phyloP scores from a whole-genome alignment of 2,113 vertebrate genomes.

The Callopanchax toddi region DNA sequence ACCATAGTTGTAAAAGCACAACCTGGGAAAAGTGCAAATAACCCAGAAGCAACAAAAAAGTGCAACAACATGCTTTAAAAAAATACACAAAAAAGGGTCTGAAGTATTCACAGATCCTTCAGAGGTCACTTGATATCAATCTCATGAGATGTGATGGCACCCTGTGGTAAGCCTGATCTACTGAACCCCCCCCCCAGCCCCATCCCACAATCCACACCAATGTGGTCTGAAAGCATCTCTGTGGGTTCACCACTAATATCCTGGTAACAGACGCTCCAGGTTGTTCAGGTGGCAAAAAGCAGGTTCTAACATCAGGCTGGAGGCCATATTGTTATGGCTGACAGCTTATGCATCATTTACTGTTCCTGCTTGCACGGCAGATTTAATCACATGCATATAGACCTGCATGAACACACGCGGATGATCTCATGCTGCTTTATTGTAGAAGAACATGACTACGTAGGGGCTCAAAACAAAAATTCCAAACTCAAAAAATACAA shows the following conservation, averaged over 20 bases:
- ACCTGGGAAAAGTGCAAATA: no score
- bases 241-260: not conserved
- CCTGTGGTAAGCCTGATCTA: not conserved
- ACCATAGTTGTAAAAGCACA: no score
- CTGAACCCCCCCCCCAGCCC: no score
- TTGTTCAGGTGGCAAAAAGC: not conserved
- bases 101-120: not conserved
- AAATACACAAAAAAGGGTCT: not conserved
- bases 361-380: conserved; percentile 37
- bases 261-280: not conserved
- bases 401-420: conserved; percentile 1
- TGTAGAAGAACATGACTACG: not conserved
- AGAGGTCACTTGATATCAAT: not conserved
- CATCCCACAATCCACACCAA: not conserved
- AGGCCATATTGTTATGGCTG: not conserved
- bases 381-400: conserved; percentile 45
- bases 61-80: no score
- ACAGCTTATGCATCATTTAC: conserved; percentile 67
- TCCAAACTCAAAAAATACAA: not conserved
- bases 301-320: not conserved
- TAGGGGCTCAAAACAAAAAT: conserved; percentile 5
- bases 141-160: not conserved
- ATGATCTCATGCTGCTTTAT: conserved; percentile 3
- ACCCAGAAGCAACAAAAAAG: not conserved
- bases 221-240: not conserved